A percentile compares a stretch with the other conserved stretches of the same genome.
Conservation (phyloP, 2,113 vertebrate genomes). For the Cromileptes altivelis region DNA sequence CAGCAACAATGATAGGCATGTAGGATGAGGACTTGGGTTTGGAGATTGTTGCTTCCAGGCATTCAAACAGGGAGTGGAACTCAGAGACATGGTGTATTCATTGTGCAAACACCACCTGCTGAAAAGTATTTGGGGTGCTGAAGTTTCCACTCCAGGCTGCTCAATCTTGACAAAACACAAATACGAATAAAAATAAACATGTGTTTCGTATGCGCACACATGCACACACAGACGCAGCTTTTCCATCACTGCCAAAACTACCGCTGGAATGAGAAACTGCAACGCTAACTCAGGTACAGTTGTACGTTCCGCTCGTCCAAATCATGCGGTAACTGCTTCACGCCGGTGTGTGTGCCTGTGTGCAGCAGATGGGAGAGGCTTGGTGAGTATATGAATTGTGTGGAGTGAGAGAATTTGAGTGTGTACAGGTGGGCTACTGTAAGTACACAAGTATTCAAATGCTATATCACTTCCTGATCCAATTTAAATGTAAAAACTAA, state of each 20-base stretch:
- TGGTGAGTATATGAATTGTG: conserved; percentile 6
- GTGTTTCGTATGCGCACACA: neutral
- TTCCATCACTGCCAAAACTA: conserved; percentile 1
- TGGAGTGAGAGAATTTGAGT: conserved; percentile 1
- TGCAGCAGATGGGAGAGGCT: conserved; percentile 27
- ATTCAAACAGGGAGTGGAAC: conserved; percentile 42
- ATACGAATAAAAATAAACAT: conserved; percentile 32
- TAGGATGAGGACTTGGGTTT: conserved; percentile 24
- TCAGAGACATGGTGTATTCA: conserved; percentile 40
- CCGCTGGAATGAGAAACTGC: neutral
- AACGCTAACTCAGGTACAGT: neutral
- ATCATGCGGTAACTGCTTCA: conserved; percentile 20
- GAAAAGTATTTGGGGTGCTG: conserved; percentile 49
- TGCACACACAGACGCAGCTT: neutral
- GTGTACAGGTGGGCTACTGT: conserved; percentile 4
- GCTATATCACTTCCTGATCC: conserved; percentile 1
- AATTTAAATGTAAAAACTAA: conserved; percentile 53
- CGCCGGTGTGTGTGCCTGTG: conserved; percentile 3
- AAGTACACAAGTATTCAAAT: conserved; percentile 18
- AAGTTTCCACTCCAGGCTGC: conserved; percentile 19
- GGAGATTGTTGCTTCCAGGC: conserved; percentile 50
- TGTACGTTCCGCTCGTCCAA: conserved; percentile 3
- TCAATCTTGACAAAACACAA: conserved; percentile 32
- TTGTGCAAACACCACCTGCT: conserved; percentile 59
- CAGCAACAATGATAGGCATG: conserved; percentile 58